Evolutionary conservation across 2,888 invertebrate genomes (phyloP).

Genomic region (Arctia plantaginis): DNA sequence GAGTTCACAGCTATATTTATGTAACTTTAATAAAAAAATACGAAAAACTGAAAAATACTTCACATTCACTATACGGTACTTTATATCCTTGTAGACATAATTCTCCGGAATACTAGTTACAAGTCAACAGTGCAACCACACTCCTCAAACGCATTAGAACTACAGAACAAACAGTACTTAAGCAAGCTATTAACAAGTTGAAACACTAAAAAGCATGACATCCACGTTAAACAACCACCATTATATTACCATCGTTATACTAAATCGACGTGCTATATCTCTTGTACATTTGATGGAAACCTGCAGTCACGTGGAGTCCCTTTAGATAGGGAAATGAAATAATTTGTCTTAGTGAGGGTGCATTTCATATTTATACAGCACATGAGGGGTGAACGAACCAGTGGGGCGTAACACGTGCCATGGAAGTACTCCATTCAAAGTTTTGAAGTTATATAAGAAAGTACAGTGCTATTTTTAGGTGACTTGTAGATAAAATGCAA

Average conservation of each 20-base stretch:
- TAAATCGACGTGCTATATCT: conserved; percentile 73
- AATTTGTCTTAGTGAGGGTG: conserved; percentile 85
- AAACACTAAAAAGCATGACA: conserved; percentile 45
- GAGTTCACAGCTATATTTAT: too few relatives aligned
- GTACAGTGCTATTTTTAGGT: neutral
- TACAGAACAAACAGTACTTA: conserved; percentile 22
- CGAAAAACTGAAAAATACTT: neutral
- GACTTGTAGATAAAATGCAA: neutral
- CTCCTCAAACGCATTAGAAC: conserved; percentile 14
- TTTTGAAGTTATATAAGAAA: conserved; percentile 34
- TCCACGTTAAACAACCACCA: conserved; percentile 52
- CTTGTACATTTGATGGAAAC: conserved; percentile 71
- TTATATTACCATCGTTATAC: conserved; percentile 69
- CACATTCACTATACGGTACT: neutral
- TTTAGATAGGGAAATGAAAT: conserved; percentile 84
- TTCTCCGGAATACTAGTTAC: neutral
- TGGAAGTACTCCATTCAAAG: conserved; percentile 40
- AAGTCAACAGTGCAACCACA: neutral
- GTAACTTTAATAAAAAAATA: neutral
- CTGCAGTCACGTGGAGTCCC: conserved; percentile 81
- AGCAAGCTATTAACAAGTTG: conserved; percentile 33
- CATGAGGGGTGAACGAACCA: conserved; percentile 75
- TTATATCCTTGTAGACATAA: neutral
- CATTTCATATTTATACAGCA: conserved; percentile 80
- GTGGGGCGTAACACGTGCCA: conserved; percentile 57